Evolutionary conservation across 2,113 vertebrate genomes (phyloP).

Genomic region (Chelonoidis abingdonii): DNA sequence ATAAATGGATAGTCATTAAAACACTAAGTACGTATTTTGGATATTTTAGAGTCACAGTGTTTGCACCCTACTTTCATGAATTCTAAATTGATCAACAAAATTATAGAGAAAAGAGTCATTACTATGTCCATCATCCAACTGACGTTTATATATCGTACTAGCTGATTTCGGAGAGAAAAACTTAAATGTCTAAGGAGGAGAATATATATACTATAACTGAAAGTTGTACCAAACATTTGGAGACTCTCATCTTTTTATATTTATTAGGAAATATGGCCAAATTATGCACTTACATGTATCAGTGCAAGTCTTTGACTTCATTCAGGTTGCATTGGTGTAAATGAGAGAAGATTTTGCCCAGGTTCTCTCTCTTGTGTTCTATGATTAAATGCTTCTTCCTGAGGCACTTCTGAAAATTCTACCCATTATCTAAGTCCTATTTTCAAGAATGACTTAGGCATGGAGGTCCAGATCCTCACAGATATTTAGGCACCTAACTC

Average conservation of each 20-base stretch:
- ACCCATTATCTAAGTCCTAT: background rate
- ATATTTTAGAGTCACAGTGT: background rate
- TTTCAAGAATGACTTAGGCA: background rate
- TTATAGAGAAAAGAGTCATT: fast-evolving
- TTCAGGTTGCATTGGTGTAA: background rate
- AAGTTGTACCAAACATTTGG: background rate
- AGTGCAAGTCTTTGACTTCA: background rate
- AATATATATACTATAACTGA: background rate
- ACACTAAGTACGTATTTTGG: background rate
- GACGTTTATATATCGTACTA: background rate
- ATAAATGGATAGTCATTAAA: background rate
- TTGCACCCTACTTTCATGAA: background rate
- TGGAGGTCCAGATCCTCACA: background rate
- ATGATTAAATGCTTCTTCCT: background rate
- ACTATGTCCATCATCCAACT: background rate
- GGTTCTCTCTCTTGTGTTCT: background rate
- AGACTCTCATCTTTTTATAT: background rate
- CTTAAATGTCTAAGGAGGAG: background rate
- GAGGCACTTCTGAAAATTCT: background rate
- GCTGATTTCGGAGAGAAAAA: background rate
- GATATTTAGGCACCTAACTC: background rate
- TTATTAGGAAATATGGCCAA: background rate
- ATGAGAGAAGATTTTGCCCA: background rate
- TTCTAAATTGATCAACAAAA: background rate
- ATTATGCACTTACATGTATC: background rate